Evolutionary conservation across 37 sponge, comb jelly and placozoan species (phyloP), one percentile per base, ranked within the genome.

Genomic region (Mnemiopsis leidyi): DNA sequence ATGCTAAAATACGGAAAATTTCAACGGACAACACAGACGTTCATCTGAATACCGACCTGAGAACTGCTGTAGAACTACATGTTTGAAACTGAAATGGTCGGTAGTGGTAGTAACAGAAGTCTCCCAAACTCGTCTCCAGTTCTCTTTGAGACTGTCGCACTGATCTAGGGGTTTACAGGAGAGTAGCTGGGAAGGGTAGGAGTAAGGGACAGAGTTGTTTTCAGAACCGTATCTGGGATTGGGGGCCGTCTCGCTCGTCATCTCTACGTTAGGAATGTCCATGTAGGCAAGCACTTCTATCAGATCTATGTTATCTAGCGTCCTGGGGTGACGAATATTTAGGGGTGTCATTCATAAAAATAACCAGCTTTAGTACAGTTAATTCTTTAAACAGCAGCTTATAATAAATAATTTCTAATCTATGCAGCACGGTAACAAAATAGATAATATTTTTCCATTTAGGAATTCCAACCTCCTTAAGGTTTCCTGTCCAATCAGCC

Each of bases 221-320:
- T 38, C 40, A 9, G 90, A 85, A 61, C 24, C 23, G 48, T 85
- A 85, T 61, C 90, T n/a, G 0, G 61, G 90, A 21, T n/a, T 85
- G 35, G 26, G 32, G 20, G 79, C 32, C 2, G 9, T 69, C 26
- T 26, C 26, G 35, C 36, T 26, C 1, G 79, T 5, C 1, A 5
- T 35, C 75, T 71, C 75, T 7, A 28, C 30, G 26, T n/a, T 5
- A 0, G 90, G 90, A 3, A 85, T 85, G 90, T 85, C 90, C 90
- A 85, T 85, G 90, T 85, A 85, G 24, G 90, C 90, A n/a, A 85
- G 90, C n/a, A 40, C 61, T 25, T 85, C 90, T 23, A 85, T 40
- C 40, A 85, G 90, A 18, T 85, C 90, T 38, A 85, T 85, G 61
- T 85, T 85, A 1, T 38, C 48, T 2, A 85, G 48, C 5, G 90